Percentiles rank a stretch among this genome's conserved stretches.
These are phyloP conservation scores for Anseranas semipalmata DNA, from an alignment of 2,113 vertebrate species.

Conservation along the genomic window DNA sequence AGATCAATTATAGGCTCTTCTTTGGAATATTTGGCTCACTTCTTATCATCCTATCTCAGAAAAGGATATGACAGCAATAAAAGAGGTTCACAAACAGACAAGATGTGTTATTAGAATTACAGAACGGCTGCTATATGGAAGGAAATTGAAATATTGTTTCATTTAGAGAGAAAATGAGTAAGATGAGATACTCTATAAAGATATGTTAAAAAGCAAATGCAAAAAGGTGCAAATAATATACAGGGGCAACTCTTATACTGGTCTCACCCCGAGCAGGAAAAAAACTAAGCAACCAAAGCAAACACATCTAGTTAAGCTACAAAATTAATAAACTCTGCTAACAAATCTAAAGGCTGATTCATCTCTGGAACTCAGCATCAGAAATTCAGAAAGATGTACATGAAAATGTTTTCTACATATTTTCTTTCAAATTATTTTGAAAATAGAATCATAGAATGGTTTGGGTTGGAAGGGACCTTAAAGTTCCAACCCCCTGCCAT, in stretches of 20 bases:
- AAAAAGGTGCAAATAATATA: not conserved
- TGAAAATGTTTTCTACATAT: not conserved
- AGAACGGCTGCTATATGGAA: not conserved
- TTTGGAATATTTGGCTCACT: not conserved
- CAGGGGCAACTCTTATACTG: not conserved
- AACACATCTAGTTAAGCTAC: not conserved
- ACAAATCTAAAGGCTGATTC: not conserved
- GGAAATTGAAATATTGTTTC: constrained; percentile 49
- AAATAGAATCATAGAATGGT: too few species aligned
- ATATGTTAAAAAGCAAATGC: not conserved
- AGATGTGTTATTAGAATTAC: not conserved
- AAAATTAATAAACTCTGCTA: not conserved
- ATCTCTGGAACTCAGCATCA: not conserved
- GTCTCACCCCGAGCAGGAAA: not conserved
- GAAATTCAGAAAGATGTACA: not conserved
- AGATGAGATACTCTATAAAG: not conserved
- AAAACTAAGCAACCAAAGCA: not conserved
- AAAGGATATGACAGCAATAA: constrained; percentile 16
- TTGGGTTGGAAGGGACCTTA: too few species aligned
- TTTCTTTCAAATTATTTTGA: not conserved
- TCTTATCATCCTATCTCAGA: not conserved
- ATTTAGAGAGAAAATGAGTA: constrained; percentile 9
- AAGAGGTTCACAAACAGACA: constrained; percentile 1
- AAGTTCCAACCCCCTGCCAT: too few species aligned
- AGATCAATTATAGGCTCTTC: not conserved